Base-by-base conservation (phyloP, 1,140 invertebrate genomes). In the Formica exsecta region DNA sequence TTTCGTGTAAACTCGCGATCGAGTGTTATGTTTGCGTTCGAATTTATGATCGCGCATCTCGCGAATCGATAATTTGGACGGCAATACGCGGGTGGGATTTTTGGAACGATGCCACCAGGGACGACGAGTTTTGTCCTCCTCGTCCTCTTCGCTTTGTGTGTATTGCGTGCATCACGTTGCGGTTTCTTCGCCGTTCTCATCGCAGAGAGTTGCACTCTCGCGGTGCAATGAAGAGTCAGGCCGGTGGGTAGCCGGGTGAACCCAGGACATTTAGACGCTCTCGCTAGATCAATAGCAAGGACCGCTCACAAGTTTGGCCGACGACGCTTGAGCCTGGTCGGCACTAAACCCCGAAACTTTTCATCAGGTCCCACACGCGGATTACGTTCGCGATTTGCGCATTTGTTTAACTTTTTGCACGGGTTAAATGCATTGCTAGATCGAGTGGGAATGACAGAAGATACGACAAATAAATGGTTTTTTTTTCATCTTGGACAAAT, bases 271-370 rank as follows among this genome's bases (percentile, higher is more conserved):
- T 91, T 91, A 86, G 48, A 91, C 84, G 86, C 66, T 54, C 65
- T 71, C 36, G 25, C 84, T 88, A 91, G 89, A 92, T 92, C 91
- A 91, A 92, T 92, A 92, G 87, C 83, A 90, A 92, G 90, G 80
- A 90, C 86, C 80, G 76, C 9, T 79, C 8, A 86, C 83, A 44
- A 90, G 73, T 91, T 86, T 22, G 22, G 74, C 85, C 22, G 68
- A 71, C 86, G 76, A 59, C 59, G 86, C 59, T 57, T 66, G 54
- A 74, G 16, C n/a, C 41, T 83, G 38, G 11, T 44, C 68, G 54
- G 38, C 68, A 29, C 38, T 41, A 57, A 74, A 62, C 19, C 16
- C 2, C 6, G 25, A 71, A 81, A 81, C 36, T 81, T 71, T 22
- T 25, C 19, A 5, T n/a, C 61, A 13, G 36, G 8, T 1, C 16